A percentile compares a stretch with the other conserved stretches of the same genome.
These are phyloP conservation scores for Spea multiplicata DNA, from an alignment of 2,113 vertebrate genomes.

Conservation along the genomic window DNA sequence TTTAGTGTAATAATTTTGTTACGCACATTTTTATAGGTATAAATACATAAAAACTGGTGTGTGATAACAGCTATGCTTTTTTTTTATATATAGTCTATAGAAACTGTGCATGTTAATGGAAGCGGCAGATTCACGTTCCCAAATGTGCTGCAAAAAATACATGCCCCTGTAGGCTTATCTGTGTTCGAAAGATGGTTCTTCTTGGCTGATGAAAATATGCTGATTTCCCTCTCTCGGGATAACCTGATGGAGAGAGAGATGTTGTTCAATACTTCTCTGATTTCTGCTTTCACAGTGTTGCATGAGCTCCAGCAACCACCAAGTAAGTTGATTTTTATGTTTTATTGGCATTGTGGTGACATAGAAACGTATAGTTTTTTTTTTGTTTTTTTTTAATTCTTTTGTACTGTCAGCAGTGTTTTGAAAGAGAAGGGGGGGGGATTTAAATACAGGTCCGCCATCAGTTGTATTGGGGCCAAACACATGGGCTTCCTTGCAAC, in stretches of 20 bases:
- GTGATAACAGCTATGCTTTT: not conserved
- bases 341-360: too few species aligned
- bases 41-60: not conserved
- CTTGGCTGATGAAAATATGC: conserved; percentile 70
- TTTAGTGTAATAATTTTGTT: too few species aligned
- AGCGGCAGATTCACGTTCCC: conserved; percentile 69
- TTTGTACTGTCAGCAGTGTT: too few species aligned
- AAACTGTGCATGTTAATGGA: conserved; percentile 77
- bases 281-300: conserved; percentile 65
- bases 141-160: conserved; percentile 61
- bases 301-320: conserved; percentile 73
- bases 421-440: too few species aligned
- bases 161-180: conserved; percentile 59
- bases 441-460: too few species aligned
- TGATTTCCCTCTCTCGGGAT: conserved; percentile 61
- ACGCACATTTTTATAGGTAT: too few species aligned
- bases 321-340: conserved; percentile 58
- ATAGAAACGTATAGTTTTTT: too few species aligned
- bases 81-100: conserved; percentile 72
- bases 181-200: conserved; percentile 78
- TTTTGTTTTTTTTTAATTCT: too few species aligned
- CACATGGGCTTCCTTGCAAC: too few species aligned
- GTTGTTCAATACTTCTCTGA: conserved; percentile 54
- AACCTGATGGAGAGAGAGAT: conserved; percentile 56
- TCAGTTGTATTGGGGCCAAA: too few species aligned